Evolutionary conservation across 2,888 invertebrate genomes (phyloP).

Genomic region (Tortrix viridana): DNA sequence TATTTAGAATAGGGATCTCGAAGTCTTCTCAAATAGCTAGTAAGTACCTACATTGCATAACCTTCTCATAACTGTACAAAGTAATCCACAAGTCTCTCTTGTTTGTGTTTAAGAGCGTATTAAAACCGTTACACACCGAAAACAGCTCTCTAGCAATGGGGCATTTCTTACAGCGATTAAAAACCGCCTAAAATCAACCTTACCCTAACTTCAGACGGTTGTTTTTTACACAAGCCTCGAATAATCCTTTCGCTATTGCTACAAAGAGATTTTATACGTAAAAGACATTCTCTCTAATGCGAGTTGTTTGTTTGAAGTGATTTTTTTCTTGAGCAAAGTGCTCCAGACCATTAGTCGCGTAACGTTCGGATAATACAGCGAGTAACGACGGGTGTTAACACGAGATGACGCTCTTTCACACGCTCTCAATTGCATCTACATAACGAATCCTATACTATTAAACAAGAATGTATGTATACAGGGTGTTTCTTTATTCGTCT

Average conservation of each 20-base stretch:
- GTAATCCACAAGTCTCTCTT: conserved; percentile 15
- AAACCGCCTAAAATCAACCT: conserved; percentile 2
- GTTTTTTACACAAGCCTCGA: conserved; percentile 38
- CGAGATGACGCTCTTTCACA: background rate
- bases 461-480: no score
- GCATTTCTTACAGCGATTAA: conserved; percentile 11
- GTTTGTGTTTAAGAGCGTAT: conserved; percentile 18
- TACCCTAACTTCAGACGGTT: conserved; percentile 13
- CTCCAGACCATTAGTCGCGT: conserved; percentile 39
- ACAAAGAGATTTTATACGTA: conserved; percentile 51
- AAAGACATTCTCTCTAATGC: conserved; percentile 55
- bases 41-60: no score
- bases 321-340: conserved; percentile 49
- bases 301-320: conserved; percentile 55
- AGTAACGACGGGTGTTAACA: conserved; percentile 16
- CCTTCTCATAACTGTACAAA: no score
- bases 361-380: conserved; percentile 21
- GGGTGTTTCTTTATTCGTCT: no score
- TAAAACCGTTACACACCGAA: conserved; percentile 31
- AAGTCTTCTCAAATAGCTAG: no score
- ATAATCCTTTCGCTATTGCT: conserved; percentile 53
- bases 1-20: no score
- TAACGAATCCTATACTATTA: no score
- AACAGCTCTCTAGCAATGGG: conserved; percentile 10
- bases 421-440: background rate